These are phyloP conservation scores for Cancer borealis DNA, from an alignment of 2,888 invertebrate species.

Conservation along the genomic window DNA sequence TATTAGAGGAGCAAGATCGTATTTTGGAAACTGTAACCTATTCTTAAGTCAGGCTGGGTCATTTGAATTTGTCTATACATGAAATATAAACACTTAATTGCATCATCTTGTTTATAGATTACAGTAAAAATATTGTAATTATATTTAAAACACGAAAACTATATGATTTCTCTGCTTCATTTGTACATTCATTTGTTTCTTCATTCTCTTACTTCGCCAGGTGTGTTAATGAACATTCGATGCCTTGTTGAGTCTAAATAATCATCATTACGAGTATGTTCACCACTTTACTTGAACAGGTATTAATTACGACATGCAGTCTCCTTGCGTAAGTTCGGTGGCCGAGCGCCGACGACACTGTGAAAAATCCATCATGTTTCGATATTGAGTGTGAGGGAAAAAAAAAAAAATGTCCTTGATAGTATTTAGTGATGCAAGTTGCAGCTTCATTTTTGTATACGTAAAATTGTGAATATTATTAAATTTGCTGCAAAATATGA, in stretches of 20 bases:
- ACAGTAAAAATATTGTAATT: neutral
- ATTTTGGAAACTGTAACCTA: neutral
- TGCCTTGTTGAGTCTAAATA: neutral
- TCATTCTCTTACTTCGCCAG: neutral
- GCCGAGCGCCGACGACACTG: neutral
- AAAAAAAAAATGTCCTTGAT: neutral
- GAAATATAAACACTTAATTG: neutral
- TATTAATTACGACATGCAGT: neutral
- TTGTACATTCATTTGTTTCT: neutral
- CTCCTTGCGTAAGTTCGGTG: neutral
- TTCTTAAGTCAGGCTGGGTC: neutral
- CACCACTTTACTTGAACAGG: neutral
- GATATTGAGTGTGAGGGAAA: neutral
- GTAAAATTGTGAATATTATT: neutral
- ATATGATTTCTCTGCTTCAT: neutral
- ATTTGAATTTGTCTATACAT: neutral
- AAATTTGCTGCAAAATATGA: neutral
- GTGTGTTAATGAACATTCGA: neutral
- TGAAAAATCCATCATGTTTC: neutral
- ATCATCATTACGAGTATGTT: neutral
- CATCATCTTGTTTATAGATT: neutral
- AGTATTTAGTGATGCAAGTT: neutral
- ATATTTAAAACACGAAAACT: neutral
- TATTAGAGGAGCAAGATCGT: neutral
- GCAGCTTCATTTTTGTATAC: neutral